Evolutionary conservation across 2,888 invertebrate species (phyloP).

Genomic region (Drosophila recens): DNA sequence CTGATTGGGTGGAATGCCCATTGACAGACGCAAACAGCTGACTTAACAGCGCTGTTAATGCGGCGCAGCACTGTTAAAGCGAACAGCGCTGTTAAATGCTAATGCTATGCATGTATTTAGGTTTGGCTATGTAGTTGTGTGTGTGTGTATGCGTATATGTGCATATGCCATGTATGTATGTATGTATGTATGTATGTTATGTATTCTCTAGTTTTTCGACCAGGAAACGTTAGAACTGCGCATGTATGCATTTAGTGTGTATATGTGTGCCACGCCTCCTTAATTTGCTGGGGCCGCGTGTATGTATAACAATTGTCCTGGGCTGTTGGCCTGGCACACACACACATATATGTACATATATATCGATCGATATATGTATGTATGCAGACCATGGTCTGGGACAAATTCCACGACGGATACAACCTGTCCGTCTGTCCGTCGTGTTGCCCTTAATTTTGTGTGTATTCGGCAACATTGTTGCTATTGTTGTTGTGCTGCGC

Average conservation of each 20-base stretch:
- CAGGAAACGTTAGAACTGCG: slow-evolving; percentile 58
- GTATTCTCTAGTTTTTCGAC: slow-evolving; percentile 26
- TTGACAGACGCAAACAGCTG: slow-evolving; percentile 51
- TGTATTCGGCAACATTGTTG: slow-evolving; percentile 22
- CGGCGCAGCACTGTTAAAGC: slow-evolving; percentile 21
- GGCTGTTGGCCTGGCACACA: slow-evolving; percentile 63
- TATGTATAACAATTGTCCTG: slow-evolving; percentile 60
- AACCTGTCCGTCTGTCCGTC: slow-evolving; percentile 60
- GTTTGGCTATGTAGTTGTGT: background rate
- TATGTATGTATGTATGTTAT: too few species aligned
- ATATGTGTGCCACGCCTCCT: slow-evolving; percentile 45
- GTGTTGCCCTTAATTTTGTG: slow-evolving; percentile 51
- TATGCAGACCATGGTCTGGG: slow-evolving; percentile 73
- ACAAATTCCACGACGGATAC: slow-evolving; percentile 74
- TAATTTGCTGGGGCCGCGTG: slow-evolving; percentile 12
- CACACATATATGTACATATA: slow-evolving; percentile 24
- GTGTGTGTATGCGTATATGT: slow-evolving; percentile 4
- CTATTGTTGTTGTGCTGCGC: slow-evolving; percentile 16
- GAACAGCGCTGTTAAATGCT: slow-evolving; percentile 27
- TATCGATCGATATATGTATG: slow-evolving; percentile 61
- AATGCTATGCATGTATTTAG: slow-evolving; percentile 4
- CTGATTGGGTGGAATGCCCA: slow-evolving; percentile 29
- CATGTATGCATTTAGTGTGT: slow-evolving; percentile 37
- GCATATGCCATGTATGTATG: slow-evolving; percentile 10
- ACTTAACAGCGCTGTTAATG: slow-evolving; percentile 61